Evolutionary conservation across 2,888 invertebrate genomes (phyloP), one percentile per base, ranked within the genome.

Genomic region (Eupsilia transversa): DNA sequence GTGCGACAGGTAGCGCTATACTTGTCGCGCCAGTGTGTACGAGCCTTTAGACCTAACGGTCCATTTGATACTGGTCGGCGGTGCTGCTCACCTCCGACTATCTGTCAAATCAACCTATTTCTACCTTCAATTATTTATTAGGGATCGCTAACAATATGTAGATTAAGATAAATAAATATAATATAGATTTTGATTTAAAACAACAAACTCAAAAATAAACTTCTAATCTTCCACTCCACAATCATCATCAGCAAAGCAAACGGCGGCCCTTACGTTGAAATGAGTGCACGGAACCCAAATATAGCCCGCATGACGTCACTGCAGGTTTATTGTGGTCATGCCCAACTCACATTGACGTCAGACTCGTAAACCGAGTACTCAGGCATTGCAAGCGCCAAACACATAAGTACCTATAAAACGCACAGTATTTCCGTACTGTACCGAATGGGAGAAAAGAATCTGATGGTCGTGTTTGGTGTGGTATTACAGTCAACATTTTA

Each of bases 291-390:
- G 10, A 38, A 38, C 46, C 71, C 68, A 75, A 73, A 83, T 85
- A 65, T 83, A 83, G 69, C 70, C n/a, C 54, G 17, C 23, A 65
- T 69, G 71, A 69, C 82, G 83, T 56, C 72, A 43, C 73, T 57
- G 12, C 66, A 57, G 69, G 38, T 82, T 82, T 85, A 84, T 76
- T 66, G 85, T 82, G 83, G 86, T 74, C 72, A 68, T 74, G 67
- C 83, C 65, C 67, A 38, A 30, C 63, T 46, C 23, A 52, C 71
- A 72, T 84, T 86, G 87, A 86, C 86, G 86, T 86, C 87, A 87
- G 60, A 17, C 71, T 38, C 78, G 72, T 86, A 80, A 82, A 86
- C 79, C 61, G 49, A 70, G 78, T 82, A 64, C 70, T 72, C 59
- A 57, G 52, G 33, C 35, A 63, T 49, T 83, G 77, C 82, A 75